phyloP scores from a whole-genome alignment of 2,113 vertebrate genomes.

The Trogon surrucura region DNA sequence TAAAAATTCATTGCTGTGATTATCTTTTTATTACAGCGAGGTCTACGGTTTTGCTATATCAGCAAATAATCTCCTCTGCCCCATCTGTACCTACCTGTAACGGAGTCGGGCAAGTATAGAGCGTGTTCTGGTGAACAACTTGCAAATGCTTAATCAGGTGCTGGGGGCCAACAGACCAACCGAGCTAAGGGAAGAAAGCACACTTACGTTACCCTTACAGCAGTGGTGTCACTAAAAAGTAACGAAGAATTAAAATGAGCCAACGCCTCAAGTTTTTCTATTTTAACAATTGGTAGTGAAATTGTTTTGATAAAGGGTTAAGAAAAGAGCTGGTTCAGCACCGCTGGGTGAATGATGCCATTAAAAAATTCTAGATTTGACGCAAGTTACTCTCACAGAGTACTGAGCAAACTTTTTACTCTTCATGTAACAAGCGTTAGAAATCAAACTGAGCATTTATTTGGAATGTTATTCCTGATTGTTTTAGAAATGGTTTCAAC shows the following conservation, averaged over 20 bases:
- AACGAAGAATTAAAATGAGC: background rate
- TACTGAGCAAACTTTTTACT: background rate
- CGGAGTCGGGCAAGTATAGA: slow-evolving; percentile 92
- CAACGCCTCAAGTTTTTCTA: background rate
- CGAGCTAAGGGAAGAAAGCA: slow-evolving; percentile 81
- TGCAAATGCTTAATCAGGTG: slow-evolving; percentile 93
- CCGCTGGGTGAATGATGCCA: background rate
- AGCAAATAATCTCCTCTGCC: background rate
- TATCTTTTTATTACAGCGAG: background rate
- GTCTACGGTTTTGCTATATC: background rate
- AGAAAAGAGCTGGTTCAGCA: background rate
- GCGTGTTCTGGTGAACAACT: slow-evolving; percentile 91
- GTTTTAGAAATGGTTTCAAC: background rate
- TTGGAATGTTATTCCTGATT: background rate
- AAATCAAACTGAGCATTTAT: background rate
- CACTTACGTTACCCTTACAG: background rate
- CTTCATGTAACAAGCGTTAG: background rate
- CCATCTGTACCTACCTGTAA: slow-evolving; percentile 81
- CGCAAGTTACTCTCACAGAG: background rate
- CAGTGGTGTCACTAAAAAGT: background rate
- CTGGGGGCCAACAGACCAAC: slow-evolving; percentile 93
- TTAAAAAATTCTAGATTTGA: background rate
- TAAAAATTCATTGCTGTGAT: background rate
- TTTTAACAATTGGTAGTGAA: background rate
- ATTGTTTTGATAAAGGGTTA: background rate